Evolutionary conservation across 2,113 vertebrate genomes (phyloP), one percentile per base, ranked within the genome.

Genomic region (Malurus alboscapulatus): DNA sequence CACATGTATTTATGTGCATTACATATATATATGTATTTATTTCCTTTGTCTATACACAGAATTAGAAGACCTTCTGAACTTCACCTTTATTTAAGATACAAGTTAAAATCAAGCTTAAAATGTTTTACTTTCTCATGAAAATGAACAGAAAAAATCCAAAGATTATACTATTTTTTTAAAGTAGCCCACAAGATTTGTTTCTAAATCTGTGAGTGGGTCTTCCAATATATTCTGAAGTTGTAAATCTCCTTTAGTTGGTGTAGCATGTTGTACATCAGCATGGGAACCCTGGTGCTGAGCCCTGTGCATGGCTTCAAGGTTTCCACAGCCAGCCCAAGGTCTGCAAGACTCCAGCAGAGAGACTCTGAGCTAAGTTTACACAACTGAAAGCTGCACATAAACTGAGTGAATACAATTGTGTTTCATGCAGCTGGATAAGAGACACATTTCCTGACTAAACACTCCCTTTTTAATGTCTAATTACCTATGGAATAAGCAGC

Each of bases 361-460:
- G n/a, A 24, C 25, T 55, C 42, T 6, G 17, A 75, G 40, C 59
- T 48, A 13, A 12, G 7, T 51, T 83, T 47, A 10, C 59, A 73
- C 34, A 47, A 47, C 65, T 44, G 69, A 59, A 62, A 19, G 40
- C 45, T 22, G 30, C 17, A n/a, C 1, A 0, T 38, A 63, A 68
- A 79, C 51, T 40, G 54, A 74, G 42, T 47, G 67, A 32, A 32
- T 72, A 50, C 72, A 58, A 82, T 50, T 93, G 54, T 87, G 5
- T 76, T 74, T 79, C 58, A 57, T 22, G 67, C 40, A 86, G 84
- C 71, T 83, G 80, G 57, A 19, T 79, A 95, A 92, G 69, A 90
- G 95, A 78, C 42, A 72, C 50, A 50, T 79, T 97, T 97, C 96
- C 96, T 95, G 94, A 96, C 62, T 95, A 94, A 96, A 61, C 82